Evolutionary conservation across 1,140 invertebrate species (phyloP), one percentile per base, ranked within the genome.

Genomic region (Elymnias hypermnestra): DNA sequence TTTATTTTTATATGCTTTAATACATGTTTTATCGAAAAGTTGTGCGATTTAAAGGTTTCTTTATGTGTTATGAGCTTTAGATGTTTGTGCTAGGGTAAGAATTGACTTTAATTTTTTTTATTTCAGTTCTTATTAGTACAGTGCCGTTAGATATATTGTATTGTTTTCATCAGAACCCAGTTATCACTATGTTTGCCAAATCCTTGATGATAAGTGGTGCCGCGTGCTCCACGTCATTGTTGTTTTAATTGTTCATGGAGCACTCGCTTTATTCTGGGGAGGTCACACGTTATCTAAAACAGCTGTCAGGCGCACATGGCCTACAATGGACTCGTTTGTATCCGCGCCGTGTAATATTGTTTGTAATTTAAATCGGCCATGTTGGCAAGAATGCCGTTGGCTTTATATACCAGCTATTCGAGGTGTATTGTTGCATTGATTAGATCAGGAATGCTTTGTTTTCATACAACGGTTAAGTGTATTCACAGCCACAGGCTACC

Each of bases 221-320:
- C 33, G 41, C 49, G 36, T 45, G 42, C 49, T 26, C 23, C 23
- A 26, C 36, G 35, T 45, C 49, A 52, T 68, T 69, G 62, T 63
- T 56, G 63, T 57, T 67, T 63, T 82, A 73, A 76, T 75, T 67
- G 66, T 72, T 72, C 56, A 55, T 38, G 38, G 57, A 50, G 53
- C 53, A 63, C 62, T 78, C 53, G 64, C 63, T 81, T 79, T 76
- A 79, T 82, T 76, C 65, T 46, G 63, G 65, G 53, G 68, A 75
- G 79, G 77, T 78, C 79, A 72, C 79, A 70, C 71, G 75, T 82
- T 83, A 83, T 83, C 79, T 82, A 72, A 82, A 77, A 68, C 79
- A 74, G 75, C 79, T 82, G 79, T 79, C 75, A 65, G 59, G 55
- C 57, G 73, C 79, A 83, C 70, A 64, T 70, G 72, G 57, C 60